Conservation (phyloP, 2,797 vertebrate genomes). For the Labroides dimidiatus region DNA sequence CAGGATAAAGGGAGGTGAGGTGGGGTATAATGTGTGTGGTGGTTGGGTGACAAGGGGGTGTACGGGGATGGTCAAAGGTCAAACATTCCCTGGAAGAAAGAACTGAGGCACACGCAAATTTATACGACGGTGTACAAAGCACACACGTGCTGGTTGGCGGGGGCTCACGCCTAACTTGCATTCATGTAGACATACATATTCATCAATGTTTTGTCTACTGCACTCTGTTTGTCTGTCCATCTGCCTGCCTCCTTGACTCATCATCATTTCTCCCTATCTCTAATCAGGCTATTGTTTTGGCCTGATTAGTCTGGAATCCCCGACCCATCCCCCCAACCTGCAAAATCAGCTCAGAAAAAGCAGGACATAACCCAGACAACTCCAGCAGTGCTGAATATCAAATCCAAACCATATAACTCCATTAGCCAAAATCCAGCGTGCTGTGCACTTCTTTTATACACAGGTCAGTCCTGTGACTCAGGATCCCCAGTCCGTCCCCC, state of each 20-base stretch:
- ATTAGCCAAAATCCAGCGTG: conserved; percentile 22
- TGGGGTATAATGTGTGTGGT: conserved; percentile 21
- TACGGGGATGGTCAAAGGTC: conserved; percentile 65
- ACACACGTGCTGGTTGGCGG: conserved; percentile 45
- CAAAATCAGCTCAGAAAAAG: conserved; percentile 13
- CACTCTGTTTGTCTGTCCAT: conserved; percentile 58
- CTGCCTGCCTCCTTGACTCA: conserved; percentile 60
- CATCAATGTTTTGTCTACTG: conserved; percentile 47
- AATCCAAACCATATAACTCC: conserved; percentile 22
- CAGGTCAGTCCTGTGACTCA: conserved; percentile 49
- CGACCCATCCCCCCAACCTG: not conserved
- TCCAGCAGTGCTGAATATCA: conserved; percentile 21
- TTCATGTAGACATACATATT: conserved; percentile 69
- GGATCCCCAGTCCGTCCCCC: conserved; percentile 30
- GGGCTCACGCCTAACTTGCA: conserved; percentile 28
- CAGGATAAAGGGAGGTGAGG: conserved; percentile 59
- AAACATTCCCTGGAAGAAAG: conserved; percentile 63
- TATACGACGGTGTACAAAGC: conserved; percentile 44
- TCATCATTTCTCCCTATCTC: conserved; percentile 20
- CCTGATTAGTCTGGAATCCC: conserved; percentile 27
- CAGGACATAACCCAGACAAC: conserved; percentile 27
- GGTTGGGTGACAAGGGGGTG: conserved; percentile 5
- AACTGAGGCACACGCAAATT: conserved; percentile 51
- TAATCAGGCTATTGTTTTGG: conserved; percentile 62
- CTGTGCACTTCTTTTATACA: conserved; percentile 14